phyloP scores from a whole-genome alignment of 53 echinoderm and acorn worm genomes.

The Antedon mediterranea region DNA sequence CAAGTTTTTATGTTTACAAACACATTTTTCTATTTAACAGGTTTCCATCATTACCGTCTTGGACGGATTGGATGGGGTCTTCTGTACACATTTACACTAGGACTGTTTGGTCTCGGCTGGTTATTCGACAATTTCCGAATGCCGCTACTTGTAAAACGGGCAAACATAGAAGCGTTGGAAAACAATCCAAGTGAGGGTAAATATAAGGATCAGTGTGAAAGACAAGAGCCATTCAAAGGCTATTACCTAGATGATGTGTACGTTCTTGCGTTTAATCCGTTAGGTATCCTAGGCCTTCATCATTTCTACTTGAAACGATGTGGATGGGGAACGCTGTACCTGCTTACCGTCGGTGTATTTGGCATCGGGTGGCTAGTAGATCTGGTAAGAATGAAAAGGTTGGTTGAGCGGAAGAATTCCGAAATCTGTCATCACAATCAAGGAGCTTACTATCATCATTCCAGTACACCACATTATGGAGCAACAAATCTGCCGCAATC shows the following conservation, averaged over 20 bases:
- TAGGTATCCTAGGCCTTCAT: slow-evolving; percentile 46
- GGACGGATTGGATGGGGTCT: slow-evolving; percentile 29
- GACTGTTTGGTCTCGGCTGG: slow-evolving; percentile 24
- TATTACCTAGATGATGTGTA: slow-evolving; percentile 47
- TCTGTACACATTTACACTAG: slow-evolving; percentile 34
- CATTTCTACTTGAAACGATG: slow-evolving; percentile 49
- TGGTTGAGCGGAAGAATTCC: slow-evolving; percentile 20
- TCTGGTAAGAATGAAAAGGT: slow-evolving; percentile 31
- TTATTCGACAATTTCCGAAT: slow-evolving; percentile 42
- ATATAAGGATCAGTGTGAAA: slow-evolving; percentile 7
- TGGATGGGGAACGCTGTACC: slow-evolving; percentile 40
- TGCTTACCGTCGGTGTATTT: slow-evolving; percentile 36
- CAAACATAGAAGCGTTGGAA: slow-evolving; percentile 1
- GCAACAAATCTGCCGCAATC: background rate
- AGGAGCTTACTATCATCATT: background rate
- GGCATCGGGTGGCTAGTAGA: slow-evolving; percentile 58
- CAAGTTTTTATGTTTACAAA: too few species aligned
- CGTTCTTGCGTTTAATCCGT: slow-evolving; percentile 30
- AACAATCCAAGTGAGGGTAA: background rate
- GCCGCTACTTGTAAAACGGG: slow-evolving; percentile 29
- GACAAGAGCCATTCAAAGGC: slow-evolving; percentile 4
- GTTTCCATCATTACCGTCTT: slow-evolving; percentile 53
- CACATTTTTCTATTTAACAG: background rate
- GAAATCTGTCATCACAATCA: background rate
- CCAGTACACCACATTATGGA: background rate